Evolutionary conservation across 2,888 invertebrate species (phyloP).

Genomic region (Tipula helvola): DNA sequence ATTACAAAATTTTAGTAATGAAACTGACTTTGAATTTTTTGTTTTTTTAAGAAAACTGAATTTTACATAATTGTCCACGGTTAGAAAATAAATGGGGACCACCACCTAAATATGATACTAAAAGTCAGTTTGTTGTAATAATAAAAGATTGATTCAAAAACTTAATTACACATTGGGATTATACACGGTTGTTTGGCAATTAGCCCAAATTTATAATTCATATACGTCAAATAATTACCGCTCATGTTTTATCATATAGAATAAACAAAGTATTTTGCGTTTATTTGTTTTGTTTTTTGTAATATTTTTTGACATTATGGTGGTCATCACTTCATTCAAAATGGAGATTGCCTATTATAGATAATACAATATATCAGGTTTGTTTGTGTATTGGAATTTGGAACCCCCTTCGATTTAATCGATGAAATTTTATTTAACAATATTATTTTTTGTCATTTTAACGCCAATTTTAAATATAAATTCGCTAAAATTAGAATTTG

Average conservation of each 20-base stretch:
- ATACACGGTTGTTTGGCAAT: neutral
- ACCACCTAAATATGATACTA: too few relatives aligned
- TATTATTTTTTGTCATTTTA: neutral
- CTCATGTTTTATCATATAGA: neutral
- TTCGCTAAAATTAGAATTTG: neutral
- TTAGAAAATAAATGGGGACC: too few relatives aligned
- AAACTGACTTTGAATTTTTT: too few relatives aligned
- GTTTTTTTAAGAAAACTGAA: too few relatives aligned
- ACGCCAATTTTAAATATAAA: neutral
- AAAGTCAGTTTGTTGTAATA: too few relatives aligned
- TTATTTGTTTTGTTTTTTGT: neutral
- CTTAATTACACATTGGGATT: neutral
- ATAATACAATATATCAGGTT: neutral
- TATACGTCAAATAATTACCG: neutral
- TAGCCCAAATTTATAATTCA: neutral
- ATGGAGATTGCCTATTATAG: neutral
- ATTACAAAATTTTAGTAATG: too few relatives aligned
- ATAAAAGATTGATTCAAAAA: neutral
- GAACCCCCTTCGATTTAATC: neutral
- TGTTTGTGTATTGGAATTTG: neutral
- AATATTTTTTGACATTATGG: neutral
- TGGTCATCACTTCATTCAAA: neutral
- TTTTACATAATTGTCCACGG: too few relatives aligned
- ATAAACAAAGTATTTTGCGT: neutral
- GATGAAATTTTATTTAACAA: neutral